Evolutionary conservation across 2,888 invertebrate genomes (phyloP), one percentile per base, ranked within the genome.

Genomic region (Tricholauxania praeusta): DNA sequence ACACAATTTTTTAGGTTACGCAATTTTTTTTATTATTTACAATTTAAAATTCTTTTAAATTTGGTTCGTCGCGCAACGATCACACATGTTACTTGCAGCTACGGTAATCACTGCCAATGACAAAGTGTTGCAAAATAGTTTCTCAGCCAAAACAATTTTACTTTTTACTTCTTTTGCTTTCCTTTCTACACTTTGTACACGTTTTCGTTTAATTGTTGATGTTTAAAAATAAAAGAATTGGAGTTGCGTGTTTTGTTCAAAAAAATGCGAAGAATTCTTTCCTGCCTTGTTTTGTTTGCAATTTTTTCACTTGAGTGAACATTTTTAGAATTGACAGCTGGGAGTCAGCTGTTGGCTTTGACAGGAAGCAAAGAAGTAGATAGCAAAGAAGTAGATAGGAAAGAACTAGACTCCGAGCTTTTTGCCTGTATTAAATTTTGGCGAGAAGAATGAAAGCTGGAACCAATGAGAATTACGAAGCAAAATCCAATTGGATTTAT

Each of bases 141-240:
- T 10, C 39, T 10, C 6, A 39, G 39, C 39, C 39, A 39, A 39
- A 39, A 39, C 39, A 39, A 39, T 39, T 39, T 39, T 32, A 39
- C 39, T 67, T 53, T 19, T 15, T 39, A 32, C 17, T 47, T 64
- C 8, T 64, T 2, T 51, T 49, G 19, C 22, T 47, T 53, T 17
- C 52, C 51, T 60, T 32, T 39, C 39, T 39, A 19, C 47, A n/a
- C 49, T 28, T 52, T 22, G 47, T 63, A 47, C 62, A 48, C 49
- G 53, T 52, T 70, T 63, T 49, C n/a, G 17, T 60, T 49, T 51
- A 59, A 19, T 57, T 60, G 39, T 60, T 19, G 60, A 12, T 28
- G 39, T 70, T 70, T 70, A 70, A 63, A 70, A 70, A 70, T 70
- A 70, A 70, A 53, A 60, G 32, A 49, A 28, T 28, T 47, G 22